Evolutionary conservation across 2,113 vertebrate species (phyloP), one percentile per base, ranked within the genome.

Genomic region (Onychostoma macrolepis): DNA sequence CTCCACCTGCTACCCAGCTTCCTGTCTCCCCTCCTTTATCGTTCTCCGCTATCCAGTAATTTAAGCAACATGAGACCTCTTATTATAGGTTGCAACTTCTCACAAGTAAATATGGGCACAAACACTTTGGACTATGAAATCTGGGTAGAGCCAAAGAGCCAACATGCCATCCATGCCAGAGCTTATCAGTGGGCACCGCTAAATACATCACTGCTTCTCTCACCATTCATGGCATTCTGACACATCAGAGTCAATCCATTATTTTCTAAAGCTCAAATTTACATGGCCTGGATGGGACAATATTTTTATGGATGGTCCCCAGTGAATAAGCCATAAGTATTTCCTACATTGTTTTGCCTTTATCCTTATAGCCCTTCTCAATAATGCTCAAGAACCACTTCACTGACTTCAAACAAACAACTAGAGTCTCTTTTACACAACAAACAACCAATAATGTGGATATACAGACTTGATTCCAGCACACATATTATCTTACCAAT

Each of bases 81-180:
- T 9, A 74, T n/a, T 74, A 41, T n/a, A n/a, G 69, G 36, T 10
- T 21, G 4, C 36, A 41, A 74, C 21, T 13, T 74, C 71, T 41
- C 19, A 4, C 10, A 72, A 41, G 21, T n/a, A 74, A 74, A 41
- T n/a, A 74, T 41, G 6, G 30, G 7, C 11, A 41, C 36, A 24
- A 41, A 41, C 36, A 74, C 13, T 85, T 36, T 77, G 48, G 61
- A 76, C 81, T 38, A 65, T 63, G 28, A 85, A n/a, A 65, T 58
- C 63, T 50, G 78, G 71, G 78, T 83, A 78, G 30, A 63, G 86
- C 41, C 12, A 85, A 15, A 56, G 15, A 63, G 63, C 30, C 26
- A 28, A 85, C 58, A 85, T 83, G 81, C 81, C 75, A 84, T 56
- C 71, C 74, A 58, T 87, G 61, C 48, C 28, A 53, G 72, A 85